Evolutionary conservation across 2,113 vertebrate species (phyloP), one percentile per base, ranked within the genome.

Genomic region (Pterocles orientalis): DNA sequence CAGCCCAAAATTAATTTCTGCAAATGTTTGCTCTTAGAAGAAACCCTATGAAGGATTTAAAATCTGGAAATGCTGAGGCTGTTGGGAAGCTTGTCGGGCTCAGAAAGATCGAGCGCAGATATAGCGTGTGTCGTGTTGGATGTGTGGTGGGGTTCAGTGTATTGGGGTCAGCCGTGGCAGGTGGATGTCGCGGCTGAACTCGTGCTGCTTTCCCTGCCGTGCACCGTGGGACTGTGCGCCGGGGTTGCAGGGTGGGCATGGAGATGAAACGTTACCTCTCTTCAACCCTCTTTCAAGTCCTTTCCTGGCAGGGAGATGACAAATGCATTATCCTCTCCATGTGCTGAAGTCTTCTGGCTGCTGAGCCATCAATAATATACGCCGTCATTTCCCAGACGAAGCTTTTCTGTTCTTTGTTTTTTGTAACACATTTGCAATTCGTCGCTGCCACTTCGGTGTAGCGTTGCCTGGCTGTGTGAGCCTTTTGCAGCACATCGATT

Each of bases 211-310:
- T 15, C 58, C 26, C 53, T 1, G n/a, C 50, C 26, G 31, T 4
- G 45, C 12, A 4, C 58, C 1, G 1, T 1, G 8, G 43, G 57
- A 51, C 68, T 8, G 3, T 0, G 3, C 0, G 0, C 47, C 0
- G 2, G 65, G 45, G 57, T 33, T 5, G 2, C n/a, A 18, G 58
- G 45, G 29, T 39, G 69, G 19, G 39, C 41, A 26, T 0, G 2
- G 36, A 43, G 53, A 50, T 43, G 53, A 31, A 77, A 33, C 0
- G 7, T 48, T 51, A 62, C n/a, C 18, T 28, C 48, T 39, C 57
- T 21, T 33, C 69, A 71, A 0, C 70, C 9, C n/a, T 75, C 41
- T 39, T 54, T 34, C 39, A 10, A 9, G 9, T 26, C 73, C 57
- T 82, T 62, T 82, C 51, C 48, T 76, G 70, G 29, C 43, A 33